A percentile compares a stretch with the other conserved stretches of the same genome.
Evolutionary conservation across 1,140 invertebrate genomes (phyloP).

Genomic region (Aphaenogaster floridana): DNA sequence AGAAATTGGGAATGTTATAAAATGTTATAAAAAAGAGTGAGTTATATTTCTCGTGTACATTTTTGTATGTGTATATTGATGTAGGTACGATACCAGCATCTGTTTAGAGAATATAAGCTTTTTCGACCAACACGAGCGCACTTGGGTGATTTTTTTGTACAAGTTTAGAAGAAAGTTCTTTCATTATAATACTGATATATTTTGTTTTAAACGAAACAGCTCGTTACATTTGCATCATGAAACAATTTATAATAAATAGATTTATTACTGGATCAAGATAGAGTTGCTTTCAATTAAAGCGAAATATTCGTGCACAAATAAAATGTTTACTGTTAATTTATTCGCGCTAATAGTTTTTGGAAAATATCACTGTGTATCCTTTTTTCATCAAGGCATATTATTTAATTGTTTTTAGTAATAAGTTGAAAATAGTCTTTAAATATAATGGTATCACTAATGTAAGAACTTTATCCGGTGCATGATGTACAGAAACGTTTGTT

Average conservation of each 20-base stretch:
- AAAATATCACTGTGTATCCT: too few species aligned
- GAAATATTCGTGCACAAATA: neutral
- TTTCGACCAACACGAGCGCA: conserved; percentile 7
- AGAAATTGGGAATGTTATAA: neutral
- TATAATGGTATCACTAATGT: neutral
- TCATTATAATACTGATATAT: neutral
- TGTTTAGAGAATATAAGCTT: conserved; percentile 43
- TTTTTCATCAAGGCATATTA: neutral
- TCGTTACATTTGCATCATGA: conserved; percentile 1
- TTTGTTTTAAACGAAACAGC: conserved; percentile 19
- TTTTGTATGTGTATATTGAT: neutral
- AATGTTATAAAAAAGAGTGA: neutral
- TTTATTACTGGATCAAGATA: neutral
- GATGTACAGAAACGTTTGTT: conserved; percentile 38
- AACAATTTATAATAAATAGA: neutral
- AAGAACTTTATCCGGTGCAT: conserved; percentile 28
- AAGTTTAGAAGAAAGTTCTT: conserved; percentile 35
- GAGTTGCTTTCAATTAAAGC: neutral
- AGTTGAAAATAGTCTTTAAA: conserved; percentile 4
- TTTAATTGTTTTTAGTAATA: neutral
- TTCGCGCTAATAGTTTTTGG: neutral
- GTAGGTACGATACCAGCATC: neutral
- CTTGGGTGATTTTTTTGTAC: neutral
- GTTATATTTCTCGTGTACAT: neutral
- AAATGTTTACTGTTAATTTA: neutral